Evolutionary conservation across 2,797 vertebrate genomes (phyloP), one percentile per base, ranked within the genome.

Genomic region (Arnoldichthys spilopterus): DNA sequence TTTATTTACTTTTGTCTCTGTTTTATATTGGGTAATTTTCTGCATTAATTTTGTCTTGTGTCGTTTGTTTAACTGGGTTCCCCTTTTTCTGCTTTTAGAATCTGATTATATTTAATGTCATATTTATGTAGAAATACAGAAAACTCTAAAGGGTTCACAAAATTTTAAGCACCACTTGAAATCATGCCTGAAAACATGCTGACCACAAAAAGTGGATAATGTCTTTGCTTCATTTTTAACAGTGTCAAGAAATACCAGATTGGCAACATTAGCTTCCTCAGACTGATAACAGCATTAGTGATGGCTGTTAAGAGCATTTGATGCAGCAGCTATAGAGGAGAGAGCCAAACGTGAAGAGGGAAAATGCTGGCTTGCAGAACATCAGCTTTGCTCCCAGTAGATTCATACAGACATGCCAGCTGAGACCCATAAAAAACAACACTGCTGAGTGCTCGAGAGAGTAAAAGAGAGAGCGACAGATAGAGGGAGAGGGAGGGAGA

Each of bases 311-410:
- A 28, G 47, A 71, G 49, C 77, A 66, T 82, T 68, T 80, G 71
- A 80, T 74, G 71, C 64, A 77, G 58, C 8, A 13, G 59, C 53
- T 72, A 76, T 22, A 58, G 70, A 72, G 51, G n/a, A 54, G 30
- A 18, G n/a, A 74, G 45, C 20, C 24, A 78, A 58, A 72, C 47
- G 20, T 47, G 16, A 73, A 47, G 62, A 59, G 49, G 64, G 64
- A 68, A 77, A 72, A 51, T 40, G 53, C 73, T 51, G 64, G 26
- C 26, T 66, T 73, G 68, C 69, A 76, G 56, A 76, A 83, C 72
- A 74, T 69, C 76, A 74, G 73, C 71, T 76, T 37, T 34, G 1
- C 54, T 78, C 75, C 76, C 49, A 24, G 68, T 34, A 63, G 37
- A 81, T 83, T 79, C 63, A 28, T 43, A 61, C 20, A 71, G 63